Base-by-base conservation (phyloP, 2,888 invertebrate species). In the Biston betularia region DNA sequence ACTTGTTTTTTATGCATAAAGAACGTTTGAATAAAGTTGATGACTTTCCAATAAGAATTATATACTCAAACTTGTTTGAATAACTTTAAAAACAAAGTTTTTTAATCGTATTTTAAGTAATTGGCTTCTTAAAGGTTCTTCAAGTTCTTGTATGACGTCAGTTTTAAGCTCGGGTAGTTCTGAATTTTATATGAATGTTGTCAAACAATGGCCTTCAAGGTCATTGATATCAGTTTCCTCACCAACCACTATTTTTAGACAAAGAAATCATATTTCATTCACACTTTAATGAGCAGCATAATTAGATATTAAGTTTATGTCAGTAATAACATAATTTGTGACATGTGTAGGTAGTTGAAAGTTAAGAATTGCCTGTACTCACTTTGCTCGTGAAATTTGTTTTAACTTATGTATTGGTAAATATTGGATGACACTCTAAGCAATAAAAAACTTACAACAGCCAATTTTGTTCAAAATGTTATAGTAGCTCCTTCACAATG, bases 181-280 rank as follows among this genome's bases (percentile, higher is more conserved):
- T 61, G 67, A 45, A 58, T 57, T 56, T 7, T 50, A 38, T 50
- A 70, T 69, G 69, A 72, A 69, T 84, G 82, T 86, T 85, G 75
- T 79, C 72, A 84, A 85, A 88, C 84, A 87, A 84, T 83, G 79
- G 76, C 24, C 45, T 57, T 77, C 84, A 87, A 88, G 88, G 89
- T 84, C 82, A 77, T 35, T 35, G n/a, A 42, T 56, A 49, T 61
- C n/a, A n/a, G 35, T 45, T 15, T 35, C 45, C 12, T 52, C 9
- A 35, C 52, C 52, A 60, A 33, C 40, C 42, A 10, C 56, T 65
- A 38, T 42, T 24, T 53, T 38, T 38, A 44, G 6, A 58, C 64
- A 70, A 53, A 66, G 45, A 59, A 62, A 44, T 55, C 45, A 55
- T 55, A 49, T 56, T 48, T 63, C 67, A 40, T 52, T 49, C 10